phyloP scores from a whole-genome alignment of 2,113 vertebrate species.

The Pimephales promelas region DNA sequence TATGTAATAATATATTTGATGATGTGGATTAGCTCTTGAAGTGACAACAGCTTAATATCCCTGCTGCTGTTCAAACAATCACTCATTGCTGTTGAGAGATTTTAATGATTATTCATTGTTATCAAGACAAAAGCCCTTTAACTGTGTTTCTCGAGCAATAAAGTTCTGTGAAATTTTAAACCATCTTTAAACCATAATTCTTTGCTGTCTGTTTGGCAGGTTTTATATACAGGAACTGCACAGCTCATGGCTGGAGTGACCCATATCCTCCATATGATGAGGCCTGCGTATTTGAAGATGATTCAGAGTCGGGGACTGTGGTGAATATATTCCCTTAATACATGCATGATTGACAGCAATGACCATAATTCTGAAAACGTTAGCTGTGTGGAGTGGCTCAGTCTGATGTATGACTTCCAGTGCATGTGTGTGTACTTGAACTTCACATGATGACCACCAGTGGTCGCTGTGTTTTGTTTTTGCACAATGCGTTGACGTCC shows the following conservation, averaged over 20 bases:
- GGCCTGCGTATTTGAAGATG: slow-evolving; percentile 71
- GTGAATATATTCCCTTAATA: slow-evolving; percentile 52
- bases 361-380: neutral
- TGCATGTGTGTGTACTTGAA: neutral
- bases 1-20: too few species aligned
- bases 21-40: too few species aligned
- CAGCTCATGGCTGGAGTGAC: slow-evolving; percentile 72
- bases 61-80: too few species aligned
- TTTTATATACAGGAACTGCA: slow-evolving; percentile 77
- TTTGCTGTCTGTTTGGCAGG: slow-evolving; percentile 58
- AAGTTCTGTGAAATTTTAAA: neutral
- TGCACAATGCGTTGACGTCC: neutral
- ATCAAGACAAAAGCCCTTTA: neutral
- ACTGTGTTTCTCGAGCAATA: neutral
- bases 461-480: neutral
- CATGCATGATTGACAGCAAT: neutral
- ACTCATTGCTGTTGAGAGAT: neutral
- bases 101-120: slow-evolving; percentile 8
- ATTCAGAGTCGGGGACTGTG: slow-evolving; percentile 69
- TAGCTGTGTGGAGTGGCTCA: neutral
- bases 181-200: neutral
- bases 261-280: slow-evolving; percentile 71
- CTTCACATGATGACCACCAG: neutral
- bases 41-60: too few species aligned
- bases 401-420: neutral